phyloP scores from a whole-genome alignment of 53 echinoderm and acorn worm genomes.

The Paracentrotus lividus region DNA sequence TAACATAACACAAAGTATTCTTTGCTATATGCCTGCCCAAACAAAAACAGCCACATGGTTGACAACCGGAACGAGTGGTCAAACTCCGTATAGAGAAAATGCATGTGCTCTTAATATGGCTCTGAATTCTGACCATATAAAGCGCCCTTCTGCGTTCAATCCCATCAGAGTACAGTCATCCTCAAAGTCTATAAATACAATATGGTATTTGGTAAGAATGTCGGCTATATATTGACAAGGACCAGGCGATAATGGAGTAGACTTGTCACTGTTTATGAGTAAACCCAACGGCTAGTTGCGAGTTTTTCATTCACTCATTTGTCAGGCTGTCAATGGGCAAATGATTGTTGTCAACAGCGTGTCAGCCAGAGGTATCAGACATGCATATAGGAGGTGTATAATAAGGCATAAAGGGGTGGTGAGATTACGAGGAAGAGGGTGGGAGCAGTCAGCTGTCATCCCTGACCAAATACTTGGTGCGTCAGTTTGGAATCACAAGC shows the following conservation, averaged over 20 bases:
- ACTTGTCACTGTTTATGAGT: slow-evolving; percentile 44
- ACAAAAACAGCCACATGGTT: too few relatives aligned
- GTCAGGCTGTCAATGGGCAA: slow-evolving; percentile 1
- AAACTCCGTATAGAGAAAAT: too few relatives aligned
- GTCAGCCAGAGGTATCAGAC: slow-evolving; percentile 7
- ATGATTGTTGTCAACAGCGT: slow-evolving; percentile 19
- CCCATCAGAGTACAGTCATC: not conserved
- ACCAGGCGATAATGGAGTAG: not conserved
- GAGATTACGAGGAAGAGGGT: not conserved
- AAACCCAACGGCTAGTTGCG: slow-evolving; percentile 20
- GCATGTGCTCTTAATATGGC: too few relatives aligned
- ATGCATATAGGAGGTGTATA: not conserved
- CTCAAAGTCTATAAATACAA: not conserved
- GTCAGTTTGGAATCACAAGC: not conserved
- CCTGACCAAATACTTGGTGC: not conserved
- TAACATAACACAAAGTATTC: too few relatives aligned
- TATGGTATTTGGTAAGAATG: slow-evolving; percentile 19
- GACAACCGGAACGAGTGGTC: too few relatives aligned
- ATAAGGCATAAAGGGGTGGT: not conserved
- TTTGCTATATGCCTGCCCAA: too few relatives aligned
- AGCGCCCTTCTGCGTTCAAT: slow-evolving; percentile 1
- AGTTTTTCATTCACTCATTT: slow-evolving; percentile 40
- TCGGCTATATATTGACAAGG: slow-evolving; percentile 47
- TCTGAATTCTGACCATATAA: not conserved
- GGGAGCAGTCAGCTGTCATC: not conserved